phyloP scores from a whole-genome alignment of 2,888 invertebrate genomes.

The Drosophila testacea region DNA sequence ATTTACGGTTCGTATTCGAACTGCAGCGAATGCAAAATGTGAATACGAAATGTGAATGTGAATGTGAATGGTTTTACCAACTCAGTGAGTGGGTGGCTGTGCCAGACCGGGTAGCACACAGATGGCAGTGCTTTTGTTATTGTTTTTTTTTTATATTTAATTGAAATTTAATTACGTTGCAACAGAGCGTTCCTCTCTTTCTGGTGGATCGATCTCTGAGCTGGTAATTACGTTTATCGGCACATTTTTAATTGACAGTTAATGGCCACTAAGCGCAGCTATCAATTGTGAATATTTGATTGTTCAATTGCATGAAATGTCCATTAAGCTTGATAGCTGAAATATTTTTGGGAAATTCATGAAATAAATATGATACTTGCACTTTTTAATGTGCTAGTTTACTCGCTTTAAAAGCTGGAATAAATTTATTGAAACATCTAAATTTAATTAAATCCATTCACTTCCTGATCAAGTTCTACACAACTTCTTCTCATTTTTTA shows the following conservation, averaged over 20 bases:
- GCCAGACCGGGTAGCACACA: conserved; percentile 7
- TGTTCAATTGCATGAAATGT: conserved; percentile 12
- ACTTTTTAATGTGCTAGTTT: background rate
- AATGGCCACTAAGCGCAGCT: conserved; percentile 58
- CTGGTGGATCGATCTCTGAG: conserved; percentile 37
- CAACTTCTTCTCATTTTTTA: background rate
- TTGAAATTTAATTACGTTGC: conserved; percentile 77
- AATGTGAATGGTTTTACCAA: conserved; percentile 15
- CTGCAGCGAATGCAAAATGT: conserved; percentile 61
- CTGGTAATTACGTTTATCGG: conserved; percentile 66
- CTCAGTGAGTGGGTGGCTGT: conserved; percentile 21
- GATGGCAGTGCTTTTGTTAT: conserved; percentile 42
- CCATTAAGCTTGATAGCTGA: conserved; percentile 13
- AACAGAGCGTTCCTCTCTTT: conserved; percentile 19
- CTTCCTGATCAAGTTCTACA: background rate
- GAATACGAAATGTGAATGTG: conserved; percentile 26
- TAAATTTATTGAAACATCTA: background rate
- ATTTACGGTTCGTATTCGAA: conserved; percentile 35
- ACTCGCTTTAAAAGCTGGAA: background rate
- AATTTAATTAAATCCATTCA: background rate
- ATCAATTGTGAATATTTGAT: conserved; percentile 47
- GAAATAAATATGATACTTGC: background rate
- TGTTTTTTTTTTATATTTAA: conserved; percentile 61
- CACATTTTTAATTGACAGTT: conserved; percentile 70
- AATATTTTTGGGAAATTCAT: conserved; percentile 5